Evolutionary conservation across 2,797 vertebrate genomes (phyloP).

Genomic region (Semaprochilodus insignis): DNA sequence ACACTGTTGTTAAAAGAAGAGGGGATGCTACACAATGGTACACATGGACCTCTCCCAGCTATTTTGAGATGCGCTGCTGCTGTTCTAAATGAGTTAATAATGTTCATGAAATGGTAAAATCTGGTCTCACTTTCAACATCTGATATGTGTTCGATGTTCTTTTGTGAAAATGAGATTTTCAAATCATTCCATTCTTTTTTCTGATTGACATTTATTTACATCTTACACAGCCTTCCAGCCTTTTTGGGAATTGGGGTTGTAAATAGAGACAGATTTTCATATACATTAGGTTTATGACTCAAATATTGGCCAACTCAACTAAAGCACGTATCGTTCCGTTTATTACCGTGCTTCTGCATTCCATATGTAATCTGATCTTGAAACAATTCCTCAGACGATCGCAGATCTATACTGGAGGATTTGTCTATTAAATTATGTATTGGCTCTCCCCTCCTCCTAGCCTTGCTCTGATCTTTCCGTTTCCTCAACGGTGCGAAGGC

Average conservation of each 20-base stretch:
- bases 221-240: too few species aligned
- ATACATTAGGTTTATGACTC: background rate
- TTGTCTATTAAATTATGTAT: constrained; percentile 14
- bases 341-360: background rate
- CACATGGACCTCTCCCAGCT: too few species aligned
- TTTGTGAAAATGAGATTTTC: too few species aligned
- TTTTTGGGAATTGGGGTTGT: background rate
- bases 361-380: background rate
- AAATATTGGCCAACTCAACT: background rate
- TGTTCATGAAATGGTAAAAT: too few species aligned
- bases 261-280: background rate
- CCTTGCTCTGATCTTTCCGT: constrained; percentile 6
- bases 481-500: constrained; percentile 10
- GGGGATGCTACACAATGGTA: too few species aligned
- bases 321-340: background rate
- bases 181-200: too few species aligned
- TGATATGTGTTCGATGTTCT: too few species aligned
- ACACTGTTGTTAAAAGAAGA: too few species aligned
- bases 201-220: too few species aligned
- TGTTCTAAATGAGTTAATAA: too few species aligned
- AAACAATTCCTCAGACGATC: background rate
- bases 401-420: constrained; percentile 13
- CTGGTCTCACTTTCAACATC: too few species aligned
- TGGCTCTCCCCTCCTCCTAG: background rate
- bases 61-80: too few species aligned